Conservation (phyloP, 2,797 vertebrate species). For the Syndactyla subalaris region DNA sequence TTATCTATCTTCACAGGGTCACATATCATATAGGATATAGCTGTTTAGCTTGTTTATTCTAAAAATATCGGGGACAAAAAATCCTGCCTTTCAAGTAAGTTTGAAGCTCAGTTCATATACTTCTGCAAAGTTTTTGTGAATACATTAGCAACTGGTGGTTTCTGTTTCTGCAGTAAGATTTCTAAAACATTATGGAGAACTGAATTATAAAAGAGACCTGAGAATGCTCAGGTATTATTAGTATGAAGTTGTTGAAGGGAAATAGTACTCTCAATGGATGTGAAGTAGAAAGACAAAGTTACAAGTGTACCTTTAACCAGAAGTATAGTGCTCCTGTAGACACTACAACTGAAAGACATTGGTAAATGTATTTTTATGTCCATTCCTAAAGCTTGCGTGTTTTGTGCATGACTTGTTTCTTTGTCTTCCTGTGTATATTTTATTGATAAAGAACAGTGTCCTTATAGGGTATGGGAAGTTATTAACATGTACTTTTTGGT, state of each 20-base stretch:
- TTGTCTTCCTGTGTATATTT: not conserved
- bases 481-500: not conserved
- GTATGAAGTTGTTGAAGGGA: not conserved
- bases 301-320: not conserved
- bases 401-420: not conserved
- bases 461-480: not conserved
- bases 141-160: not conserved
- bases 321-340: not conserved
- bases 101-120: not conserved
- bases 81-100: not conserved
- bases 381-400: not conserved
- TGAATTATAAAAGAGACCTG: not conserved
- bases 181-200: not conserved
- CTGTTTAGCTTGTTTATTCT: slow-evolving; percentile 57
- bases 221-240: not conserved
- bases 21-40: slow-evolving; percentile 58
- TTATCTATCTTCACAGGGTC: slow-evolving; percentile 80
- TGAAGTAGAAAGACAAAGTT: not conserved
- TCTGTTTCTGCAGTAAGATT: not conserved
- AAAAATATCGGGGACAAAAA: slow-evolving; percentile 51
- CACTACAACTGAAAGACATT: not conserved
- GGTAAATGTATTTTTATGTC: not conserved
- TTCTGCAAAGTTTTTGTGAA: not conserved
- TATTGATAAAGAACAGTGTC: not conserved
- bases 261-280: not conserved